Evolutionary conservation across 35 echinoderm and acorn worm genomes (phyloP).

Genomic region (Strongylocentrotus purpuratus): DNA sequence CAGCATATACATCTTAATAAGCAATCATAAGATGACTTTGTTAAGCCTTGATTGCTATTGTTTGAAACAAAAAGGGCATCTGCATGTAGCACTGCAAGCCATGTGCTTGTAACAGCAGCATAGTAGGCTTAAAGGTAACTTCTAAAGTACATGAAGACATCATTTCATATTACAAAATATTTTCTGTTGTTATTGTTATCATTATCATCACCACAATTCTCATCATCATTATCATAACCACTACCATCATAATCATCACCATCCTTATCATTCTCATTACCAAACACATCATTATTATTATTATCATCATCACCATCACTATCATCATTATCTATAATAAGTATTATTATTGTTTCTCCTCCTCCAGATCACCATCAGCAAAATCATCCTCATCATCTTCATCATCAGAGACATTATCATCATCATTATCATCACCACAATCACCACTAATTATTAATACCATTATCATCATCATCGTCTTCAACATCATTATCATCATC

Average conservation of each 20-base stretch:
- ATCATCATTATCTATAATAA: not conserved
- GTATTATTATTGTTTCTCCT: not conserved
- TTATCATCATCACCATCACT: not conserved
- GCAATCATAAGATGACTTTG: no score
- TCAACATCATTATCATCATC: not conserved
- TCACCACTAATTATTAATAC: not conserved
- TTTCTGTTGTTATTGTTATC: no score
- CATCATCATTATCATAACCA: not conserved
- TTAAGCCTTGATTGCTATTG: no score
- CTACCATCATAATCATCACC: not conserved
- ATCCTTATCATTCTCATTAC: not conserved
- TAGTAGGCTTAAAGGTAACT: no score
- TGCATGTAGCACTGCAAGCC: no score
- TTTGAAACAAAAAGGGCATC: no score
- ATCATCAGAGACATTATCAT: not conserved
- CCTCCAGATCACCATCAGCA: not conserved
- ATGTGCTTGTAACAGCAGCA: no score
- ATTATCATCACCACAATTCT: not conserved
- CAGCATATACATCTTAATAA: no score
- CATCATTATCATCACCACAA: not conserved
- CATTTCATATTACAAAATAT: no score
- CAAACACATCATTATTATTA: not conserved
- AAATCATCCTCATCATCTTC: not conserved
- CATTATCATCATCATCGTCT: not conserved
- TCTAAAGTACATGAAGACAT: no score